Evolutionary conservation across 1,140 invertebrate species (phyloP).

Genomic region (Cydia amplana): DNA sequence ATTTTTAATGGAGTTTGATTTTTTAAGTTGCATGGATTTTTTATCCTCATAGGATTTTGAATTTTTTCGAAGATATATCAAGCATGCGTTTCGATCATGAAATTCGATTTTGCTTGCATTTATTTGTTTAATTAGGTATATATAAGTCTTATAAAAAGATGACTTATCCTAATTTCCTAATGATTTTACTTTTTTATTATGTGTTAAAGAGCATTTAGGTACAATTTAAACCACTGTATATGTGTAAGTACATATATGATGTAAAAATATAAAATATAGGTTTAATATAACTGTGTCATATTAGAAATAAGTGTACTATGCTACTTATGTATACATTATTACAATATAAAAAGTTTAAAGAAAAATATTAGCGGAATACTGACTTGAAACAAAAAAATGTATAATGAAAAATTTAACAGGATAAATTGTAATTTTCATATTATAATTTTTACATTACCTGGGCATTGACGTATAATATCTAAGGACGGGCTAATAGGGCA

Average conservation of each 20-base stretch:
- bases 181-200: neutral
- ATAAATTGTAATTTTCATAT: slow-evolving; percentile 44
- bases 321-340: slow-evolving; percentile 75
- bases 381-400: slow-evolving; percentile 54
- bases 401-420: slow-evolving; percentile 39
- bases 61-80: neutral
- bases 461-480: too few relatives aligned
- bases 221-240: slow-evolving; percentile 61
- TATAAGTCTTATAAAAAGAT: neutral
- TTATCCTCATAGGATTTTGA: neutral
- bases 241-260: slow-evolving; percentile 70
- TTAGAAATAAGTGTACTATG: slow-evolving; percentile 75
- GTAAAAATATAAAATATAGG: slow-evolving; percentile 74
- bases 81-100: slow-evolving; percentile 17
- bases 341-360: slow-evolving; percentile 72
- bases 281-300: slow-evolving; percentile 77
- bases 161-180: neutral
- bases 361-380: slow-evolving; percentile 73
- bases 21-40: slow-evolving; percentile 31
- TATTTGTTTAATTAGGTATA: slow-evolving; percentile 31
- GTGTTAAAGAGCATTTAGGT: slow-evolving; percentile 45
- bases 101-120: slow-evolving; percentile 28
- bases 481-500: too few relatives aligned
- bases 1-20: slow-evolving; percentile 17
- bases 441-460: slow-evolving; percentile 44